phyloP scores from a whole-genome alignment of 2,888 invertebrate species.

The Pseudococcus jackbeardsleyi region DNA sequence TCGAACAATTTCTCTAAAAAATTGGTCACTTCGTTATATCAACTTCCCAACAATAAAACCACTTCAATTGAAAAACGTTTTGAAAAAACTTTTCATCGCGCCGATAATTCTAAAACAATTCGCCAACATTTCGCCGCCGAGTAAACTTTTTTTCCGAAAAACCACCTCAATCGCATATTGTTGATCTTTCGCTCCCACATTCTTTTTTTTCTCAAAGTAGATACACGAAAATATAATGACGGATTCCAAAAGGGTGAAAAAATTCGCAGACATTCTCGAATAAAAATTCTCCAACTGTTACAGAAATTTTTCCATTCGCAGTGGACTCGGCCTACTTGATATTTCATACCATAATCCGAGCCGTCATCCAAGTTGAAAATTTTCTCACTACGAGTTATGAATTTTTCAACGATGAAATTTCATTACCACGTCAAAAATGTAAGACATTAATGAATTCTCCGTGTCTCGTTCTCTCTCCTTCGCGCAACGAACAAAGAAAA shows the following conservation, averaged over 20 bases:
- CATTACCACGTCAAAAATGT: constrained; percentile 3
- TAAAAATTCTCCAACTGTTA: constrained; percentile 21
- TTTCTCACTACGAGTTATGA: constrained; percentile 27
- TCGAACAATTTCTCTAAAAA: too few relatives aligned
- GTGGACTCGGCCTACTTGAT: constrained; percentile 3
- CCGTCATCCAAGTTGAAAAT: constrained; percentile 29
- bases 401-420: constrained; percentile 30
- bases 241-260: not conserved
- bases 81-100: not conserved
- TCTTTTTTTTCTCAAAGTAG: not conserved
- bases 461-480: not conserved
- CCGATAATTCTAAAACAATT: not conserved
- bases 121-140: not conserved
- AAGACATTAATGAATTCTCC: constrained; percentile 26
- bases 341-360: constrained; percentile 16
- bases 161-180: not conserved
- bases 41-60: not conserved
- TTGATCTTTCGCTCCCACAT: not conserved
- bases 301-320: not conserved
- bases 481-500: not conserved
- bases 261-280: not conserved
- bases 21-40: not conserved
- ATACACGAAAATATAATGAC: not conserved
- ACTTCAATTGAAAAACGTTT: not conserved
- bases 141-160: not conserved